Conservation (phyloP, 2,888 invertebrate genomes). For the Hymenopus coronatus region DNA sequence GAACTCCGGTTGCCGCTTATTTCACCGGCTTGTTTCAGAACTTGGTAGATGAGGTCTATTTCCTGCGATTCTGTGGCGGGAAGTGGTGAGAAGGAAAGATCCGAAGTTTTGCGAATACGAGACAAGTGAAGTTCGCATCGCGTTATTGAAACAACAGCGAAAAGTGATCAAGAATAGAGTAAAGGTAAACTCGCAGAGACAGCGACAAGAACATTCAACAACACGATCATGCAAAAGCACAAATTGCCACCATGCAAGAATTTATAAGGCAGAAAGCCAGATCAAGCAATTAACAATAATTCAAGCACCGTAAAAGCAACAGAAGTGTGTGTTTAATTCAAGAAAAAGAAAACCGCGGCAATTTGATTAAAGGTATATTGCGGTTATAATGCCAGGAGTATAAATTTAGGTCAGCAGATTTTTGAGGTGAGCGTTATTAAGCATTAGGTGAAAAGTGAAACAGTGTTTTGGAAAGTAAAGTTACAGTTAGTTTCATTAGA, state of each 20-base stretch:
- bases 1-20: conserved; percentile 48
- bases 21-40: conserved; percentile 91
- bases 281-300: background rate
- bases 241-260: background rate
- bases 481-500: background rate
- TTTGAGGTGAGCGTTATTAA: background rate
- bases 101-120: background rate
- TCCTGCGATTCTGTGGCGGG: conserved; percentile 42
- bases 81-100: conserved; percentile 1
- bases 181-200: background rate
- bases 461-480: background rate
- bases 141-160: background rate
- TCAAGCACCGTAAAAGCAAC: background rate
- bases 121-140: background rate
- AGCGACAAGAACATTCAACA: background rate
- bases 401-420: background rate
- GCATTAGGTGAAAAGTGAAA: background rate
- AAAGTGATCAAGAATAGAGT: background rate
- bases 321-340: background rate
- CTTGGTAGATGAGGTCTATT: conserved; percentile 92
- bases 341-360: background rate
- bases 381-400: background rate
- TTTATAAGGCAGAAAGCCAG: background rate
- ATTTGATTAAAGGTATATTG: background rate
- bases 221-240: background rate